Conservation (phyloP, 2,113 vertebrate species). For the Nothobranchius kuhntae region DNA sequence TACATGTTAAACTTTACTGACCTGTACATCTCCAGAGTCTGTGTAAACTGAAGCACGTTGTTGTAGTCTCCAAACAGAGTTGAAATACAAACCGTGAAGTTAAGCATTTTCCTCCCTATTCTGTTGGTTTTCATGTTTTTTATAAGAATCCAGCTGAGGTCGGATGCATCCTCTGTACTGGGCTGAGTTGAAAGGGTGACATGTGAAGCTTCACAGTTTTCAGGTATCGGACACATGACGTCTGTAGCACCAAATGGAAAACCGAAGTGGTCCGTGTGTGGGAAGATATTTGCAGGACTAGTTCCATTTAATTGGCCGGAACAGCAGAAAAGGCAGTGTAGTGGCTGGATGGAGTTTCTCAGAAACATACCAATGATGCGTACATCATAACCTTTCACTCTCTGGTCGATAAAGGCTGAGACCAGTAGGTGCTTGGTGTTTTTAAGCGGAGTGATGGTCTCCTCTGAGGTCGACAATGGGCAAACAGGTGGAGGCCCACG, state of each 20-base stretch:
- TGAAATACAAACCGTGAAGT: conserved; percentile 84
- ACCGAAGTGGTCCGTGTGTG: conserved; percentile 74
- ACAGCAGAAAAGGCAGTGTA: conserved; percentile 79
- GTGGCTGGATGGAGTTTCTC: conserved; percentile 62
- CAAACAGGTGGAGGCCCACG: accelerated
- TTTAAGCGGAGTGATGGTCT: conserved; percentile 66
- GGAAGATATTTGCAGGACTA: conserved; percentile 3
- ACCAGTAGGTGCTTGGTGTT: conserved; percentile 75
- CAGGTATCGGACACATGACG: conserved; percentile 56
- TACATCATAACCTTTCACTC: conserved; percentile 49
- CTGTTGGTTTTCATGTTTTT: conserved; percentile 65
- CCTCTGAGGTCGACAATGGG: not conserved
- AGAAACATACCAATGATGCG: conserved; percentile 78
- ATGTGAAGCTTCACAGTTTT: conserved; percentile 17
- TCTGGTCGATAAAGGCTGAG: conserved; percentile 77
- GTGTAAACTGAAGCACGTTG: conserved; percentile 82
- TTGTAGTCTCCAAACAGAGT: conserved; percentile 79
- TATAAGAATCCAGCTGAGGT: conserved; percentile 57
- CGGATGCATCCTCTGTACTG: accelerated
- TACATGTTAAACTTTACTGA: conserved; percentile 28
- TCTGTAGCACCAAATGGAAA: conserved; percentile 75
- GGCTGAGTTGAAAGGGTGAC: conserved; percentile 38
- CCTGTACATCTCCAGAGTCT: conserved; percentile 83
- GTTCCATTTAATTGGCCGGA: not conserved
- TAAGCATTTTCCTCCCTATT: conserved; percentile 28